Percentiles rank a stretch among this genome's conserved stretches.
phyloP scores from a whole-genome alignment of 2,113 vertebrate genomes.

The Scatophagus argus region DNA sequence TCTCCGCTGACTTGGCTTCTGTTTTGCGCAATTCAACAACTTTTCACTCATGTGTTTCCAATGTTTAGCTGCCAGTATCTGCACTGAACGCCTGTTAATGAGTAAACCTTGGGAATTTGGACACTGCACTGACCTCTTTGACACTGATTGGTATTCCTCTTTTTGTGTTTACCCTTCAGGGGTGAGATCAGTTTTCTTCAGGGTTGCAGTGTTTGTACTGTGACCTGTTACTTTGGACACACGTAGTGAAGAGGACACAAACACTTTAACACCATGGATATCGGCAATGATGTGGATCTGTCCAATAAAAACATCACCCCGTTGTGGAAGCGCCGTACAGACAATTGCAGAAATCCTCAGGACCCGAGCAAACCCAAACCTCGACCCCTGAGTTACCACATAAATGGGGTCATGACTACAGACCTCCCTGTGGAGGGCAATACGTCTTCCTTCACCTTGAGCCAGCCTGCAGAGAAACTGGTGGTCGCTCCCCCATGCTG shows the following conservation, averaged over 20 bases:
- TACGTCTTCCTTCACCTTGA: slow-evolving; percentile 71
- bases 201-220: slow-evolving; percentile 37
- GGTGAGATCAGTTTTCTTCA: slow-evolving; percentile 21
- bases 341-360: slow-evolving; percentile 64
- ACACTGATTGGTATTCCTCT: slow-evolving; percentile 43
- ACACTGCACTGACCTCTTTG: slow-evolving; percentile 30
- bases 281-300: slow-evolving; percentile 87
- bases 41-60: neutral
- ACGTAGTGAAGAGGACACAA: slow-evolving; percentile 14
- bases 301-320: slow-evolving; percentile 84
- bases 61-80: slow-evolving; percentile 25
- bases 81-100: slow-evolving; percentile 65
- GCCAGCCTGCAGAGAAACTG: slow-evolving; percentile 79
- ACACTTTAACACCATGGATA: slow-evolving; percentile 83
- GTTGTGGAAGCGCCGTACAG: slow-evolving; percentile 84
- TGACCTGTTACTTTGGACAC: slow-evolving; percentile 32
- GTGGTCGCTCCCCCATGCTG: slow-evolving; percentile 61
- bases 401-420: slow-evolving; percentile 84
- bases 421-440: slow-evolving; percentile 89
- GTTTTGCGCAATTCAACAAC: neutral
- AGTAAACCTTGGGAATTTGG: slow-evolving; percentile 65
- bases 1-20: slow-evolving; percentile 7
- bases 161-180: slow-evolving; percentile 54
- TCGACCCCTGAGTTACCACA: slow-evolving; percentile 89
- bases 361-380: slow-evolving; percentile 72